Percentiles rank a stretch among this genome's conserved stretches.
These are phyloP conservation scores for Scaptodrosophila latifasciaeformis DNA, from an alignment of 2,888 invertebrate genomes.

Conservation along the genomic window DNA sequence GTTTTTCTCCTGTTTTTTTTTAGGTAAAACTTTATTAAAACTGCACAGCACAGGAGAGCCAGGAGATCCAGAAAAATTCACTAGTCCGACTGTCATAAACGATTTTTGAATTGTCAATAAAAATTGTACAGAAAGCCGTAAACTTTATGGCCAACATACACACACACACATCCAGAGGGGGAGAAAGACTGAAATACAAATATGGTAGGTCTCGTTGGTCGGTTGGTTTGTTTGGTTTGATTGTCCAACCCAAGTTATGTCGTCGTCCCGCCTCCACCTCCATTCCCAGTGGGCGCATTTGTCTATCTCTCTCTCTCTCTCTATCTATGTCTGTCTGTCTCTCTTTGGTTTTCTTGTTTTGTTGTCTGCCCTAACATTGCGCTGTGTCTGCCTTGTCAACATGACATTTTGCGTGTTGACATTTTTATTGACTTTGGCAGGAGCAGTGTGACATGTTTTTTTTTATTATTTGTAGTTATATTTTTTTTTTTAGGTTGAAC, in stretches of 20 bases:
- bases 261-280: too few species aligned
- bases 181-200: background rate
- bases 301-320: slow-evolving; percentile 10
- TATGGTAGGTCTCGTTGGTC: background rate
- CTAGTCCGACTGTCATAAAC: slow-evolving; percentile 66
- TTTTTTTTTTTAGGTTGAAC: slow-evolving; percentile 23
- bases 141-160: slow-evolving; percentile 34
- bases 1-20: too few species aligned
- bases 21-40: slow-evolving; percentile 50
- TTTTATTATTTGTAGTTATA: slow-evolving; percentile 15
- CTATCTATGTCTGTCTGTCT: slow-evolving; percentile 9
- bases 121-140: slow-evolving; percentile 42
- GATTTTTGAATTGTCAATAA: slow-evolving; percentile 70
- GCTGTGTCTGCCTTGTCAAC: slow-evolving; percentile 58
- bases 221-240: background rate
- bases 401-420: slow-evolving; percentile 69
- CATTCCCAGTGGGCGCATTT: slow-evolving; percentile 10
- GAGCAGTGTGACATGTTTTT: slow-evolving; percentile 29
- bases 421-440: slow-evolving; percentile 68
- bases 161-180: slow-evolving; percentile 25
- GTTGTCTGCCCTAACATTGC: slow-evolving; percentile 11
- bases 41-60: slow-evolving; percentile 6
- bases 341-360: slow-evolving; percentile 1
- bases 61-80: slow-evolving; percentile 13
- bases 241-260: too few species aligned